phyloP scores from a whole-genome alignment of 2,113 vertebrate genomes.

The Phyllostomus hastatus region DNA sequence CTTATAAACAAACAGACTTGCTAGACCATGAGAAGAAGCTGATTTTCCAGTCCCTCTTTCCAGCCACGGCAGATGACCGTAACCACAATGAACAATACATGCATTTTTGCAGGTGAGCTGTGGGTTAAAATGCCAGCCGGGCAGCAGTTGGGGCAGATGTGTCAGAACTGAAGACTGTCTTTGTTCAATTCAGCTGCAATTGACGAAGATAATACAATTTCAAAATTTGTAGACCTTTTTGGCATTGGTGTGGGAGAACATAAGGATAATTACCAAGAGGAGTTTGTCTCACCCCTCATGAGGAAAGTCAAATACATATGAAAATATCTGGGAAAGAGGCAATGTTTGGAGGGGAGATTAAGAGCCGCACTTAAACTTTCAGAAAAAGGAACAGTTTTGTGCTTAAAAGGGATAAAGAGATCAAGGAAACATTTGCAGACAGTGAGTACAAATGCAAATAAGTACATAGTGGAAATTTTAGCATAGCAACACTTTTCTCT shows the following conservation, averaged over 20 bases:
- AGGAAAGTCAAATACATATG: background rate
- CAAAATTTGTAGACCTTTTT: background rate
- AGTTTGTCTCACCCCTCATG: background rate
- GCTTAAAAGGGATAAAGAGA: background rate
- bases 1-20: background rate
- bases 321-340: background rate
- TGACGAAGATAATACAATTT: slow-evolving; percentile 14
- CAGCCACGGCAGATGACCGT: background rate
- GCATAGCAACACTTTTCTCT: background rate
- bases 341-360: background rate
- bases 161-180: background rate
- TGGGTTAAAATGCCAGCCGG: background rate
- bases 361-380: background rate
- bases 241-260: background rate
- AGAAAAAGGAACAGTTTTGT: background rate
- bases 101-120: background rate
- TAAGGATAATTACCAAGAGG: background rate
- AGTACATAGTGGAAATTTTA: background rate
- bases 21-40: background rate
- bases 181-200: background rate
- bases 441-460: background rate
- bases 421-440: background rate
- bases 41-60: background rate
- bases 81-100: background rate
- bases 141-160: background rate